Evolutionary conservation across 2,113 vertebrate species (phyloP), one percentile per base, ranked within the genome.

Genomic region (Chrysemys picta): DNA sequence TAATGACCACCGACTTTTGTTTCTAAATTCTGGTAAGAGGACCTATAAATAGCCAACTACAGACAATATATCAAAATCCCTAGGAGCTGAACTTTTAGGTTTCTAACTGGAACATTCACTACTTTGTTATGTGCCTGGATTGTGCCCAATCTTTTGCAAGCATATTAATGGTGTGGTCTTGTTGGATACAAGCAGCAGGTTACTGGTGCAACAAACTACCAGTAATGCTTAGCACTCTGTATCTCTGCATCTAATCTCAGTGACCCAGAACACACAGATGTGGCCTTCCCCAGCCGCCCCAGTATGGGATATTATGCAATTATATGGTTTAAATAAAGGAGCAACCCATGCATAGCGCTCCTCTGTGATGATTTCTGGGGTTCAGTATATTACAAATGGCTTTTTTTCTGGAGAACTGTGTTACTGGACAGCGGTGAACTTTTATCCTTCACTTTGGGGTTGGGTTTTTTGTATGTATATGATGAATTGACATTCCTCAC

Each of bases 401-500:
- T 62, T 62, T 31, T 62, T 62, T 35, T 35, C 14, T 62, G 82
- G 80, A 2, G 75, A 17, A 92, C 87, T 8, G 0, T 3, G 0
- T 50, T 8, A 22, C 75, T 84, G 93, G 85, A 78, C 88, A 3
- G 0, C 79, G 0, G 1, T 16, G 84, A 69, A 87, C 93, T 93
- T 90, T 59, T 84, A 85, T 87, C 91, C 85, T 88, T 2, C 17
- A 1, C 2, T 5, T 0, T 29, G 75, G 57, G 24, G 29, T 0
- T 1, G 81, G 45, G 54, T 75, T 82, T 83, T 27, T 50, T 1
- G 75, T 19, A 8, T 12, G 25, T 0, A 0, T 87, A 21, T 47
- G 17, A 31, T 62, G 53, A 79, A 57, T 5, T 17, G 85, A 93
- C 83, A 69, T 95, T 82, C 72, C 90, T 96, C 92, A 81, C 69